Percentiles rank a stretch among this genome's conserved stretches.
Conservation (phyloP, 2,888 invertebrate genomes). For the Acrobasis suavella region DNA sequence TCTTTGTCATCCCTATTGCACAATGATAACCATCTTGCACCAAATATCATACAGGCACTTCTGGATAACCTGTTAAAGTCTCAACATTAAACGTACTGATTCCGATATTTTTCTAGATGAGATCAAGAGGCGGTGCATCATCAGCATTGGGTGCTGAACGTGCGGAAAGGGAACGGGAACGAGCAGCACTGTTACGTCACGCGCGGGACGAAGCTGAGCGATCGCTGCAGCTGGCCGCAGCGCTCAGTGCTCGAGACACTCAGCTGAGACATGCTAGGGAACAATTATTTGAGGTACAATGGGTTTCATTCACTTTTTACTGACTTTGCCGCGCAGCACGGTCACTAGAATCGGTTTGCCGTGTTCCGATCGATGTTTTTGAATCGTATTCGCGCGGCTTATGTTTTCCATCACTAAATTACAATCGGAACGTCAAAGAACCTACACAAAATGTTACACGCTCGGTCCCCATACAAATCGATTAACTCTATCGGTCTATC, state of each 20-base stretch:
- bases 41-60: neutral
- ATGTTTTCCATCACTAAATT: too few relatives aligned
- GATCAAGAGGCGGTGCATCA: conserved; percentile 90
- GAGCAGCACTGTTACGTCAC: conserved; percentile 93
- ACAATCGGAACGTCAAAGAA: too few relatives aligned
- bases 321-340: too few relatives aligned
- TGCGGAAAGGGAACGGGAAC: conserved; percentile 91
- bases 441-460: too few relatives aligned
- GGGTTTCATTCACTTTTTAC: too few relatives aligned
- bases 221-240: conserved; percentile 92
- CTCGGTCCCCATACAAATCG: too few relatives aligned
- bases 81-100: neutral
- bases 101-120: conserved; percentile 57
- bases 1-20: too few relatives aligned
- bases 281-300: conserved; percentile 90
- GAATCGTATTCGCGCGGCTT: too few relatives aligned
- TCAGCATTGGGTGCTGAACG: conserved; percentile 84
- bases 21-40: neutral
- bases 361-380: too few relatives aligned
- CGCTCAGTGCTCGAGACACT: conserved; percentile 92
- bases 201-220: conserved; percentile 95
- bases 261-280: conserved; percentile 93
- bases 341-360: too few relatives aligned
- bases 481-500: too few relatives aligned
- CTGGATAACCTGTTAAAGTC: neutral